Percentiles rank a stretch among this genome's conserved stretches.
These are phyloP conservation scores for Tetrao urogallus DNA, from an alignment of 2,113 vertebrate species.

Conservation along the genomic window DNA sequence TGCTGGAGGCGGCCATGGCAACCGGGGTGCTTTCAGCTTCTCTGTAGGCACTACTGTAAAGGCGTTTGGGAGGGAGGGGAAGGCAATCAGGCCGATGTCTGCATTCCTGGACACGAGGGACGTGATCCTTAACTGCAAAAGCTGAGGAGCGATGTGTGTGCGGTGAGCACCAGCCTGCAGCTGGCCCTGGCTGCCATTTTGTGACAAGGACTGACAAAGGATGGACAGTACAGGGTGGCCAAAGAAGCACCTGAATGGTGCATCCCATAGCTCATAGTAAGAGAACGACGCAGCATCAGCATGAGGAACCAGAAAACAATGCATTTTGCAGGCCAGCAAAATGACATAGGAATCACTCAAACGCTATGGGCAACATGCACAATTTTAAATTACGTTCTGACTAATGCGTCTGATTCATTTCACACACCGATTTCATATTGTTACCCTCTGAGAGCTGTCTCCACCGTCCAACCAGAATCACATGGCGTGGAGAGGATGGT, in stretches of 20 bases:
- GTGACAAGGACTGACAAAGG: not conserved
- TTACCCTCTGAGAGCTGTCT: not conserved
- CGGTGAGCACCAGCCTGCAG: not conserved
- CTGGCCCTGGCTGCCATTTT: not conserved
- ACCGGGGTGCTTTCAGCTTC: not conserved
- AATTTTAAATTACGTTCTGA: not conserved
- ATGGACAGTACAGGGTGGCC: not conserved
- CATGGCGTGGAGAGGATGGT: not conserved
- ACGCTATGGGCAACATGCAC: not conserved
- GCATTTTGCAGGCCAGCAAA: not conserved
- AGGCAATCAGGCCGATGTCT: not conserved
- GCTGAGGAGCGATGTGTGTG: not conserved
- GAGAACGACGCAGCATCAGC: not conserved
- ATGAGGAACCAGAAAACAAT: not conserved
- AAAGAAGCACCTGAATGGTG: not conserved
- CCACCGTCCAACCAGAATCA: not conserved
- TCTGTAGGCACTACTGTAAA: not conserved
- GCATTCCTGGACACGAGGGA: rapidly evolving
- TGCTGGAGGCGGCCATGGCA: not conserved
- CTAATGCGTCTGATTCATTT: not conserved
- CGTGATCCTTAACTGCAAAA: not conserved
- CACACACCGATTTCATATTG: not conserved
- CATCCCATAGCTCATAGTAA: not conserved
- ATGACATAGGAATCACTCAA: not conserved
- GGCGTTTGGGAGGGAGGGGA: not conserved